These are phyloP conservation scores for Tokudaia muenninki DNA, from an alignment of 2,797 vertebrate species.

Conservation along the genomic window DNA sequence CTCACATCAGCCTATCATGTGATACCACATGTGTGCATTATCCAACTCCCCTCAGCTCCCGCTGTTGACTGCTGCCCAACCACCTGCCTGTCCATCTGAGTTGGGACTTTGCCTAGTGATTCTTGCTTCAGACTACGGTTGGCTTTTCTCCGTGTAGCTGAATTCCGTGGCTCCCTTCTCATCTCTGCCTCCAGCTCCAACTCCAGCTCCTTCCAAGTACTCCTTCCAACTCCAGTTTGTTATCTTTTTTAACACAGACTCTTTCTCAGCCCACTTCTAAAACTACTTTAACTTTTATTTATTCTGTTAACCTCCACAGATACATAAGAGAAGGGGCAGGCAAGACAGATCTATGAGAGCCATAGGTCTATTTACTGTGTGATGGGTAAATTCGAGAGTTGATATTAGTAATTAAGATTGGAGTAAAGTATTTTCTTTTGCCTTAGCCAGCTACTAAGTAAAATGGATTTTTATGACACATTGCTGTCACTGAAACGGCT, in stretches of 20 bases:
- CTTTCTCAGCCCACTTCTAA: background rate
- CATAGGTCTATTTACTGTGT: background rate
- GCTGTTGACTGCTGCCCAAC: background rate
- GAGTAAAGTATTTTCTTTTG: background rate
- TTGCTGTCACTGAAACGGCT: background rate
- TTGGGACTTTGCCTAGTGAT: background rate
- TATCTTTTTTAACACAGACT: background rate
- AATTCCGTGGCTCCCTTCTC: background rate
- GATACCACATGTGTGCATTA: background rate
- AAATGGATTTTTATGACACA: background rate
- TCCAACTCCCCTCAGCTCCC: background rate
- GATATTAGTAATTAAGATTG: background rate
- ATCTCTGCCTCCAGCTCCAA: background rate
- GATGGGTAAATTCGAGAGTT: background rate
- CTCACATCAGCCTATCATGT: background rate
- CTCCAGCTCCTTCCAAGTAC: background rate
- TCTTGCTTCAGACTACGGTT: background rate
- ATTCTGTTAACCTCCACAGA: background rate
- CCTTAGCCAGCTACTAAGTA: background rate
- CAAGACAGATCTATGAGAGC: background rate
- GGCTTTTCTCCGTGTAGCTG: background rate
- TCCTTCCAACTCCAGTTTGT: background rate
- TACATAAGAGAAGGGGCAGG: rapidly evolving
- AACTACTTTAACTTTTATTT: background rate
- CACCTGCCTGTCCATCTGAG: background rate